Conservation (phyloP, 2,113 vertebrate genomes). For the Hemiprocne comata region DNA sequence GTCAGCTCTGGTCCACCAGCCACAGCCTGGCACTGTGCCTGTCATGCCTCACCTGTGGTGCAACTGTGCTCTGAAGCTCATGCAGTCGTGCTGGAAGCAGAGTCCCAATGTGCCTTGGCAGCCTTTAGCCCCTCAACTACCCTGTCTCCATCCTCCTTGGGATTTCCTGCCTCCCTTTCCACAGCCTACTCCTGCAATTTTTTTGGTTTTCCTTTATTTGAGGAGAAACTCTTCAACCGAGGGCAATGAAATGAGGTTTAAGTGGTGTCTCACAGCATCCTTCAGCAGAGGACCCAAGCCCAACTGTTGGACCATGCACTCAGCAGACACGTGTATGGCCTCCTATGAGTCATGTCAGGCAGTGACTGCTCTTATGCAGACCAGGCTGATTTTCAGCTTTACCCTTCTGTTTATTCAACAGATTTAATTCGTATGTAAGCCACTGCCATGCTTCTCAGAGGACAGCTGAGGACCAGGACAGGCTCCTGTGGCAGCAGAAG, state of each 20-base stretch:
- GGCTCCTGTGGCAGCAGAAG: background rate
- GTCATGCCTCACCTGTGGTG: rapidly evolving
- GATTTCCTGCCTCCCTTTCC: background rate
- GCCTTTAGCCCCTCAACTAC: background rate
- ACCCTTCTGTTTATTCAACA: background rate
- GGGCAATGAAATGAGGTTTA: rapidly evolving
- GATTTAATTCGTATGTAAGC: background rate
- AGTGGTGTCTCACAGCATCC: background rate
- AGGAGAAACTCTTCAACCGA: background rate
- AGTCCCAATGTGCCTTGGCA: background rate
- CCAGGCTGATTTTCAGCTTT: background rate
- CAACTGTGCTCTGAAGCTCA: background rate
- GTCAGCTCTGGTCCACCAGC: rapidly evolving
- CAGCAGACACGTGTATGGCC: background rate
- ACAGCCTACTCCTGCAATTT: background rate
- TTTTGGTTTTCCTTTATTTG: background rate
- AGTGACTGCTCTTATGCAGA: background rate
- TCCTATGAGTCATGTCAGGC: background rate
- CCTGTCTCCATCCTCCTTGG: background rate
- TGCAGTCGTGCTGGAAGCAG: background rate
- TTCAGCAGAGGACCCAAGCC: background rate
- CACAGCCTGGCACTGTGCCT: background rate
- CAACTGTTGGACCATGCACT: background rate
- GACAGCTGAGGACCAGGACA: background rate
- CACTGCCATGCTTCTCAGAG: background rate